These are phyloP conservation scores for Dolichoris vasculosae DNA, from an alignment of 1,140 invertebrate species.

Conservation along the genomic window DNA sequence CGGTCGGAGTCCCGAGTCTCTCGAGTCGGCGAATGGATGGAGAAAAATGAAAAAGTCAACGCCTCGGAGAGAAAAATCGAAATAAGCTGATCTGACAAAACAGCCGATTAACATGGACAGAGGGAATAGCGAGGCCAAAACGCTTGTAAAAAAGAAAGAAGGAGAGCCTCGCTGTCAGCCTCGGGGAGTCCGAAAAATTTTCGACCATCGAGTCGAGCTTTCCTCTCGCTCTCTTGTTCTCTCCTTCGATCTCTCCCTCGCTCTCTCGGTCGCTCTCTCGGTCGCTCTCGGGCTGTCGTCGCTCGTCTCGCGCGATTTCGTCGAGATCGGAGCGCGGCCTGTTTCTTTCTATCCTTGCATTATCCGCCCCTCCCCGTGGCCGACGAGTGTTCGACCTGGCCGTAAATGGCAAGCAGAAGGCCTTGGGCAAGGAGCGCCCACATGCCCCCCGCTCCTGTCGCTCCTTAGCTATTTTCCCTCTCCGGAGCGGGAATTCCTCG, in stretches of 20 bases:
- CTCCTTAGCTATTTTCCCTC: constrained; percentile 20
- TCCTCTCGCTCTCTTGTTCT: neutral
- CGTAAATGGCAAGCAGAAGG: constrained; percentile 69
- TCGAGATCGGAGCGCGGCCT: neutral
- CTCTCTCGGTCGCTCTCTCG: neutral
- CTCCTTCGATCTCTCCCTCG: neutral
- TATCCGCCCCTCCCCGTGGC: neutral
- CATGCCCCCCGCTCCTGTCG: constrained; percentile 53
- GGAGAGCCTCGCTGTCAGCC: neutral
- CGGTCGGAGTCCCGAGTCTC: no score
- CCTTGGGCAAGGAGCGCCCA: constrained; percentile 65
- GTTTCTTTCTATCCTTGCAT: neutral
- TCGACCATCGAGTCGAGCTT: neutral
- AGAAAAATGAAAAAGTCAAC: neutral
- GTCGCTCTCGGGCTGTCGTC: neutral
- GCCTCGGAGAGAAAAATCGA: neutral
- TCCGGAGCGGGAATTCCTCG: neutral
- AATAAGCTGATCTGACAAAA: constrained; percentile 20
- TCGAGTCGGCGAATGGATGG: neutral
- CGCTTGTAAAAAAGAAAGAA: neutral
- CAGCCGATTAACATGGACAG: constrained; percentile 22
- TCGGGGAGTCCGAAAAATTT: constrained; percentile 17
- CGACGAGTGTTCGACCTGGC: constrained; percentile 27
- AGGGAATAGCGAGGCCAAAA: neutral
- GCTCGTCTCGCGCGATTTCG: constrained; percentile 10